Evolutionary conservation across 2,113 vertebrate species (phyloP), one percentile per base, ranked within the genome.

Genomic region (Sphaerodactylus townsendi): DNA sequence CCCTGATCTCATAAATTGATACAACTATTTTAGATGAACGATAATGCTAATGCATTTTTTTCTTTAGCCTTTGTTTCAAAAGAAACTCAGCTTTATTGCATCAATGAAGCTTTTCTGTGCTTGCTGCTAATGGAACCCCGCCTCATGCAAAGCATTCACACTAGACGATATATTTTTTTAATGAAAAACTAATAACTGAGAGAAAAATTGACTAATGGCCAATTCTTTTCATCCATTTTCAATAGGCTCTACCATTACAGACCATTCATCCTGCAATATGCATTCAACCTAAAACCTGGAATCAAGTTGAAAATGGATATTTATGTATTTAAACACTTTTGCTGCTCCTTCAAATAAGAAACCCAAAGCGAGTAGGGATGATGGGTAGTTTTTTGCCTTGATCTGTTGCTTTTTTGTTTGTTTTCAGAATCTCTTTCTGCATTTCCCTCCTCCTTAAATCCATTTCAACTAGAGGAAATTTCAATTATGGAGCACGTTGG

Each of bases 11-110:
- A 87, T 90, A n/a, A 71, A 73, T 85, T 46, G 50, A 90, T 84
- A 88, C 89, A 86, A 92, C 86, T n/a, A 77, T 84, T 77, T 92
- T 66, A 81, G 79, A 86, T 69, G 48, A 71, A 77, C 79, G 77
- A 81, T 83, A 83, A 89, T 92, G 86, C 56, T 53, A 64, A 89
- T 92, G 87, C 56, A n/a, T n/a, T 50, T 64, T 83, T 92, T 86
- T 77, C 30, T 76, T 90, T 89, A 44, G 78, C 1, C 76, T 81
- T 89, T 87, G 1, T 88, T 94, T 87, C 56, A 46, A 87, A 28
- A 81, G 33, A 79, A 65, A 25, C 72, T 90, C 62, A 85, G 3
- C 88, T 90, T 79, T 82, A 86, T 90, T 94, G 86, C 3, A 28
- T 93, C 77, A 89, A 72, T 81, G 82, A 70, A 39, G 83, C 50